Evolutionary conservation across 2,888 invertebrate genomes (phyloP).

Genomic region (Troglohyphantes excavatus): DNA sequence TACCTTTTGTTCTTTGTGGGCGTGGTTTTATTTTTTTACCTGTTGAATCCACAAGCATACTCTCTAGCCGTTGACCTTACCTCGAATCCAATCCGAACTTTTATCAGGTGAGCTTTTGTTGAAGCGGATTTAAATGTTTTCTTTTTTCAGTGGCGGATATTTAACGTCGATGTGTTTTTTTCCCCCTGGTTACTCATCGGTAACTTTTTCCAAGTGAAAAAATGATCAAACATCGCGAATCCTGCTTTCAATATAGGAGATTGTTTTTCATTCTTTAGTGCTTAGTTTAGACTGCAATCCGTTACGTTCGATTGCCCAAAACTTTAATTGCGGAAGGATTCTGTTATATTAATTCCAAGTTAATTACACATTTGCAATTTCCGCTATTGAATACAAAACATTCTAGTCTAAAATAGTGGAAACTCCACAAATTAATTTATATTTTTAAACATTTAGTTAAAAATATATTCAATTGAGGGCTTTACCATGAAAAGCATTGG

Average conservation of each 20-base stretch:
- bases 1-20: slow-evolving; percentile 55
- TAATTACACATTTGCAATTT: too few relatives aligned
- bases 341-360: too few relatives aligned
- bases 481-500: too few relatives aligned
- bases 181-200: not conserved
- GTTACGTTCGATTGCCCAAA: too few relatives aligned
- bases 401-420: too few relatives aligned
- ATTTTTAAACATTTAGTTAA: too few relatives aligned
- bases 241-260: too few relatives aligned
- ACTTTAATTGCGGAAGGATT: too few relatives aligned
- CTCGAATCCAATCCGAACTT: slow-evolving; percentile 36
- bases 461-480: too few relatives aligned
- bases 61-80: slow-evolving; percentile 63
- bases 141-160: not conserved
- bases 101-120: slow-evolving; percentile 43
- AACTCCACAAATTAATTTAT: too few relatives aligned
- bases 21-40: slow-evolving; percentile 9
- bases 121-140: slow-evolving; percentile 13
- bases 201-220: not conserved
- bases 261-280: too few relatives aligned
- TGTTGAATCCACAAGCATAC: not conserved
- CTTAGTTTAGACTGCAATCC: not conserved
- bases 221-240: not conserved
- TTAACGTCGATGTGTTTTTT: slow-evolving; percentile 19
- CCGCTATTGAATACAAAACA: too few relatives aligned